These are phyloP conservation scores for Cancer borealis DNA, from an alignment of 2,888 invertebrate species.

Conservation along the genomic window DNA sequence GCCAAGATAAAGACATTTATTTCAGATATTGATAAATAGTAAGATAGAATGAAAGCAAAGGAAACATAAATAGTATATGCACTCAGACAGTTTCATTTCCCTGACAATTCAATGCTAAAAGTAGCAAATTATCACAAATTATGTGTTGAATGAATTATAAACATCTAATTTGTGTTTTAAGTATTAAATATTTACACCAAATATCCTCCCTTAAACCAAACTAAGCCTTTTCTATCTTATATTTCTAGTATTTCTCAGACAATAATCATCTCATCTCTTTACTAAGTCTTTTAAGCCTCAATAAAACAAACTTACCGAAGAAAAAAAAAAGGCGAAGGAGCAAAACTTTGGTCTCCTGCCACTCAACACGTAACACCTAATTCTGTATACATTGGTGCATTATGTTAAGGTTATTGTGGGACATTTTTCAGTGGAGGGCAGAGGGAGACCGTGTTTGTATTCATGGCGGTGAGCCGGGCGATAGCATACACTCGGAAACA, in stretches of 20 bases:
- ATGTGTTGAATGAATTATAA: neutral
- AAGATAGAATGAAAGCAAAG: neutral
- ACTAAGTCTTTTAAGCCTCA: neutral
- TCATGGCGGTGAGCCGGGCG: conserved; percentile 27
- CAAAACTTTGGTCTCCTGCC: neutral
- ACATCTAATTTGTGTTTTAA: neutral
- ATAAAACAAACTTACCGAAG: neutral
- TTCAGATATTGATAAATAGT: neutral
- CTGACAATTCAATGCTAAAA: neutral
- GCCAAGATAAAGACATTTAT: neutral
- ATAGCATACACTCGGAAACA: conserved; percentile 22
- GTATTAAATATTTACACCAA: neutral
- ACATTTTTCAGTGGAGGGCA: conserved; percentile 26
- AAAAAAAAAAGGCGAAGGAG: neutral
- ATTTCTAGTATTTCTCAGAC: neutral
- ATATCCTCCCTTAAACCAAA: neutral
- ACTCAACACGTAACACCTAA: conserved; percentile 3
- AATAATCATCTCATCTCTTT: neutral
- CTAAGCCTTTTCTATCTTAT: neutral
- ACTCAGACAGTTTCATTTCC: too few species aligned
- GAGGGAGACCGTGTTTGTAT: neutral
- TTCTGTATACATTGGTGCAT: conserved; percentile 8
- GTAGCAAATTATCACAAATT: neutral
- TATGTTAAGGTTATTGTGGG: conserved; percentile 27
- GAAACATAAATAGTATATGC: neutral